A percentile compares a stretch with the other conserved stretches of the same genome.
Conservation (phyloP, 2,797 vertebrate species). For the Nannoperca obscura region DNA sequence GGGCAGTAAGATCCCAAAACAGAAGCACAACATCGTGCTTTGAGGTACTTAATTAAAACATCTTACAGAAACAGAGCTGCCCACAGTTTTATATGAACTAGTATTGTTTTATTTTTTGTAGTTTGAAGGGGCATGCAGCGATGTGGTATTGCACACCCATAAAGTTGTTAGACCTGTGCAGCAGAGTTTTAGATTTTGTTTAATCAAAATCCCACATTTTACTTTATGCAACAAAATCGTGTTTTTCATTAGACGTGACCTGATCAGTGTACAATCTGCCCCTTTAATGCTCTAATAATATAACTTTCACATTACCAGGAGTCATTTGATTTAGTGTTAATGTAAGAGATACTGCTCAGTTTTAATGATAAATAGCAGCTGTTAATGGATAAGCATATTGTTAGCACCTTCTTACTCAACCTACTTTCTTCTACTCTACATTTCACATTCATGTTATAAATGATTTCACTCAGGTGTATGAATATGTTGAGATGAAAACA, state of each 20-base stretch:
- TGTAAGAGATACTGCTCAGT: neutral
- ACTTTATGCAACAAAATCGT: neutral
- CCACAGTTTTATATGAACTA: neutral
- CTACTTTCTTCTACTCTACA: neutral
- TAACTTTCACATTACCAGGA: neutral
- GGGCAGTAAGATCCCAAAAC: slow-evolving; percentile 42
- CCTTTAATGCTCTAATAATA: neutral
- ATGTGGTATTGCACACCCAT: neutral
- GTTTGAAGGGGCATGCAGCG: neutral
- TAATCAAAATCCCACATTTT: neutral
- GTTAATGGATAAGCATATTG: neutral
- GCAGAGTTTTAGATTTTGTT: too few species aligned
- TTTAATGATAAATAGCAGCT: neutral
- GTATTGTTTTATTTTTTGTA: neutral
- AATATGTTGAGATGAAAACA: neutral
- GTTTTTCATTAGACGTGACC: neutral
- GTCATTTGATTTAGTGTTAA: neutral
- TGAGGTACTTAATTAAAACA: neutral
- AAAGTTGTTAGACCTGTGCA: too few species aligned
- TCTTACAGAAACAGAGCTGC: slow-evolving; percentile 4
- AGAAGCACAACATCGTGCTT: slow-evolving; percentile 6
- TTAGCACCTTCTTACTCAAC: neutral
- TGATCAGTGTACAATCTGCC: neutral
- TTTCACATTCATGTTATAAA: neutral
- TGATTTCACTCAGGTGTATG: neutral